These are phyloP conservation scores for Heteractis magnifica DNA, from an alignment of 92 coral and sea anemone genomes.

Conservation along the genomic window DNA sequence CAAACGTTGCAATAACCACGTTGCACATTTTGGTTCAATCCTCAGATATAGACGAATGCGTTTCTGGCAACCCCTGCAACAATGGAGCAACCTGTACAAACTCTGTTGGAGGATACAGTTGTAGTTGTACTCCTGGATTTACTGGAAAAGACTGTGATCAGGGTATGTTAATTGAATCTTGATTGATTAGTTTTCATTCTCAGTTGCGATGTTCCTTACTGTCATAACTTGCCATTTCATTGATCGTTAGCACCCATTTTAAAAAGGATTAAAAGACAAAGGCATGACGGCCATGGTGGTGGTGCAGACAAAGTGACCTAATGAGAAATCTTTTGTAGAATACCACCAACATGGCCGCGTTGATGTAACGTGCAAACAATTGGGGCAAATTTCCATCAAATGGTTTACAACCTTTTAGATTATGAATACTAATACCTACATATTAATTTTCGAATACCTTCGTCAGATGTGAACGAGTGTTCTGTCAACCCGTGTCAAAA, in stretches of 20 bases:
- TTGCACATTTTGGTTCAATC: too few species aligned
- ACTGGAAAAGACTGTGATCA: slow-evolving; percentile 45
- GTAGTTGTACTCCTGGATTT: slow-evolving; percentile 28
- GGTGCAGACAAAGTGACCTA: neutral
- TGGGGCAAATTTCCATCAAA: too few species aligned
- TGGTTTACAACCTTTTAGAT: too few species aligned
- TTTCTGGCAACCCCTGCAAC: slow-evolving; percentile 28
- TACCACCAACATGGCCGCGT: neutral
- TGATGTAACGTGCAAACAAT: too few species aligned
- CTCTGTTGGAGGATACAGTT: slow-evolving; percentile 38
- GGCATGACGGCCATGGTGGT: too few species aligned
- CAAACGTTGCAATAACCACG: neutral
- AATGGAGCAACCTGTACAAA: slow-evolving; percentile 40
- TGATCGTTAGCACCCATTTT: too few species aligned
- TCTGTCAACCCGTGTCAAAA: slow-evolving; percentile 41
- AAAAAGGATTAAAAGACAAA: too few species aligned
- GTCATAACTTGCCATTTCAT: too few species aligned
- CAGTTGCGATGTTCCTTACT: neutral
- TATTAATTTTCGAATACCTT: neutral
- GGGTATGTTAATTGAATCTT: slow-evolving; percentile 13
- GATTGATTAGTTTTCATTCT: neutral
- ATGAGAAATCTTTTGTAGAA: neutral
- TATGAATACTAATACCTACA: too few species aligned
- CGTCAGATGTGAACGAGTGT: slow-evolving; percentile 50
- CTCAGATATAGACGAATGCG: slow-evolving; percentile 25